Evolutionary conservation across 2,113 vertebrate genomes (phyloP), one percentile per base, ranked within the genome.

Genomic region (Tachuris rubrigastra): DNA sequence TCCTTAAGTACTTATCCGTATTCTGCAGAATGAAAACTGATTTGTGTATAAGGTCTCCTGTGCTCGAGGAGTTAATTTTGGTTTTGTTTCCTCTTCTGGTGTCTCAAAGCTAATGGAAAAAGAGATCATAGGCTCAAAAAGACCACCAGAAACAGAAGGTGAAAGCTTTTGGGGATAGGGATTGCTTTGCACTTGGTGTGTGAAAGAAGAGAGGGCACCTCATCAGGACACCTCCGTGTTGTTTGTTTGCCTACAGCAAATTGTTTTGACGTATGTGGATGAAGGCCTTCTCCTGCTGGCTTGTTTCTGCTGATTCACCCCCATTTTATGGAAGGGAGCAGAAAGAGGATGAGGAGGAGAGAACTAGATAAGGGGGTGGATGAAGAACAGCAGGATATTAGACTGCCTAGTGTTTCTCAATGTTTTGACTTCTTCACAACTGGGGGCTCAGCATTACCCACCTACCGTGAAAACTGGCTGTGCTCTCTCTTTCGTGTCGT

Each of bases 381-480:
- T 93, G 86, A 84, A 93, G 90, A 96, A 87, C 92, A 96, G 93
- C 88, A 46, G 95, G 96, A 15, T 93, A 86, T 63, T 11, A 94
- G 95, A 73, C 89, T 95, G 90, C 96, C 92, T 96, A 75, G 90
- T 94, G 95, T 81, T 97, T 96, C 55, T 65, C 88, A 96, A 93
- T 63, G 86, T 72, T 80, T 80, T 95, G 78, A 66, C 82, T 97
- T 85, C 72, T 67, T 80, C 93, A 78, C 83, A 75, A 82, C 88
- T 92, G 86, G 96, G 96, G 93, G 77, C 86, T 82, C 80, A 44
- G 73, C 96, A 96, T 96, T 97, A 86, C 93, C 96, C 94, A 94
- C 96, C 96, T 74, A 85, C 96, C 21, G 94, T 84, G 96, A 68
- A 85, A 96, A 95, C 95, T 96, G 80, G 92, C 96, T 97, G 96